phyloP scores from a whole-genome alignment of 2,888 invertebrate species.

The Drosophila borealis region DNA sequence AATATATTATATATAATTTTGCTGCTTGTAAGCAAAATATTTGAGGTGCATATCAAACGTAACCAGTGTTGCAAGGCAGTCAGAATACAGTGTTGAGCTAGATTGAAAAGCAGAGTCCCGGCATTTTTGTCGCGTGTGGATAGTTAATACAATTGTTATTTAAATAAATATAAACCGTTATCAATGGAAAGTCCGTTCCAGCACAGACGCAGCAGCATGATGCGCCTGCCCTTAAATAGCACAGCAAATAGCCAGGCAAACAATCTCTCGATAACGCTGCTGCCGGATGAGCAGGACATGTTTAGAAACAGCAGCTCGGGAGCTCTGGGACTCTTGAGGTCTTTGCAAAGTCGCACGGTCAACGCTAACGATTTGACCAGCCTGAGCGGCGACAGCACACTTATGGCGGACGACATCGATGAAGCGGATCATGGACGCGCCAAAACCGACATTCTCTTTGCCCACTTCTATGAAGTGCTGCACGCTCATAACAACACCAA shows the following conservation, averaged over 20 bases:
- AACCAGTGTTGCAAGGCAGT: conserved; percentile 23
- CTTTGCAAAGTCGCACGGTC: conserved; percentile 39
- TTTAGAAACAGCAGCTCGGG: conserved; percentile 45
- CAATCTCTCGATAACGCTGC: conserved; percentile 71
- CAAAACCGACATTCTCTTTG: conserved; percentile 80
- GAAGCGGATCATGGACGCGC: conserved; percentile 63
- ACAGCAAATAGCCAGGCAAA: conserved; percentile 29
- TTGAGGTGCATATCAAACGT: conserved; percentile 6
- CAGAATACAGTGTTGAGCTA: conserved; percentile 29
- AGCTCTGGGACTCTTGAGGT: conserved; percentile 26
- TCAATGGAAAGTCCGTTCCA: conserved; percentile 62
- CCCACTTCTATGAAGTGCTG: conserved; percentile 83
- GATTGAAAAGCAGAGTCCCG: conserved; percentile 34
- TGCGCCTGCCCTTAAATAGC: conserved; percentile 43
- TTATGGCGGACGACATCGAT: conserved; percentile 30
- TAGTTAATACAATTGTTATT: not conserved
- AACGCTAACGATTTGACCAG: conserved; percentile 45
- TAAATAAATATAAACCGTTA: not conserved
- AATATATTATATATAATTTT: not conserved
- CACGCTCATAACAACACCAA: conserved; percentile 80
- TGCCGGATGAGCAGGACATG: conserved; percentile 70
- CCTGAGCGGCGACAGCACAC: conserved; percentile 29
- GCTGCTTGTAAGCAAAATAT: not conserved
- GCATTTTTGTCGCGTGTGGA: conserved; percentile 66
- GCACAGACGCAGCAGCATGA: conserved; percentile 49